Evolutionary conservation across 1,140 invertebrate genomes (phyloP).

Genomic region (Temnothorax nylanderi): DNA sequence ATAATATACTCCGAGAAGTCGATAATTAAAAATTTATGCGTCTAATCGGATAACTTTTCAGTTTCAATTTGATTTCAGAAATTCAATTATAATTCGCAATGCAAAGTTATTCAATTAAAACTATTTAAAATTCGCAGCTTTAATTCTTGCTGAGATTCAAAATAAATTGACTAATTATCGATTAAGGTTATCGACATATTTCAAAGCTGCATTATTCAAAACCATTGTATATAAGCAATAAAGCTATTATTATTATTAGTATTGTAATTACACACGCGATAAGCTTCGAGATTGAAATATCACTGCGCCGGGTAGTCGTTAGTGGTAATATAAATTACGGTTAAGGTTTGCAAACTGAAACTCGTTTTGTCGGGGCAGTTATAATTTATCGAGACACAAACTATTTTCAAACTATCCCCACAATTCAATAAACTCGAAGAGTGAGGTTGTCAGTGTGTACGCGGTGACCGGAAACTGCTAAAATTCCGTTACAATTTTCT

Average conservation of each 20-base stretch:
- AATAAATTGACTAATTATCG: background rate
- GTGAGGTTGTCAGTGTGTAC: slow-evolving; percentile 33
- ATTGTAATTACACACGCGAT: slow-evolving; percentile 5
- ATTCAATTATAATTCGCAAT: background rate
- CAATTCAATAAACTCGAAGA: slow-evolving; percentile 57
- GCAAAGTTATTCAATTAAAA: background rate
- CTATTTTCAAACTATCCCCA: slow-evolving; percentile 54
- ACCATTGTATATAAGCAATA: background rate
- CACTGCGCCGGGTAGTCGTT: background rate
- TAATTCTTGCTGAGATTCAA: background rate
- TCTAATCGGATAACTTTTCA: background rate
- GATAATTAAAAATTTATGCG: slow-evolving; percentile 11
- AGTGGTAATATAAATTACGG: slow-evolving; percentile 56
- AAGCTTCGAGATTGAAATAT: slow-evolving; percentile 31
- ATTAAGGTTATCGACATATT: background rate
- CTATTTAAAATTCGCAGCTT: background rate
- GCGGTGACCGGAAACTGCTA: slow-evolving; percentile 34
- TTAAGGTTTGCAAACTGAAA: slow-evolving; percentile 54
- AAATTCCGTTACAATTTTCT: slow-evolving; percentile 42
- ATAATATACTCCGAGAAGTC: background rate
- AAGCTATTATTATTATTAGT: background rate
- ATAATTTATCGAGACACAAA: slow-evolving; percentile 55
- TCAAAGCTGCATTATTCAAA: background rate
- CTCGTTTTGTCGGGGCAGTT: slow-evolving; percentile 45
- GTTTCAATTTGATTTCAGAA: background rate